A percentile compares a stretch with the other conserved stretches of the same genome.
Evolutionary conservation across 2,888 invertebrate genomes (phyloP).

Genomic region (Parnassius orleans): DNA sequence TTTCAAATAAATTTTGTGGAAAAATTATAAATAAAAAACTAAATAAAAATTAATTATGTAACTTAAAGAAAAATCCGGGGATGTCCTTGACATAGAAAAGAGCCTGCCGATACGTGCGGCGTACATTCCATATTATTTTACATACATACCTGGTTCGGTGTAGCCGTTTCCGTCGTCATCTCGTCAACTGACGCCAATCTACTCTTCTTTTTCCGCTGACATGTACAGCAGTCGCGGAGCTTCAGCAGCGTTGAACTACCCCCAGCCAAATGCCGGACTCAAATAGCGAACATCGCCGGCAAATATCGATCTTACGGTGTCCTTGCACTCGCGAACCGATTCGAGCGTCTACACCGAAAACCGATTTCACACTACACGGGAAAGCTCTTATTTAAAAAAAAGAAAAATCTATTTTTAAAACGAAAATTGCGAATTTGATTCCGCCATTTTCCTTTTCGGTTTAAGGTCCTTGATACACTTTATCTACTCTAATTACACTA

Average conservation of each 20-base stretch:
- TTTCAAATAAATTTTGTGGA: too few relatives aligned
- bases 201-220: conserved; percentile 63
- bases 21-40: too few relatives aligned
- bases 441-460: conserved; percentile 64
- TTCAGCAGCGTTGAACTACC: conserved; percentile 55
- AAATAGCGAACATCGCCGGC: conserved; percentile 43
- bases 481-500: conserved; percentile 49
- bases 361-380: conserved; percentile 36
- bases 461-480: conserved; percentile 36
- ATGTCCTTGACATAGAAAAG: conserved; percentile 40
- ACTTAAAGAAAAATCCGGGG: conserved; percentile 24
- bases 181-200: conserved; percentile 61
- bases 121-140: conserved; percentile 25
- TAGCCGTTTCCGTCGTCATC: conserved; percentile 78
- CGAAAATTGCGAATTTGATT: conserved; percentile 45
- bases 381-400: conserved; percentile 24
- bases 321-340: conserved; percentile 47
- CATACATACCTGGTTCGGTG: conserved; percentile 70
- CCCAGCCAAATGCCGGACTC: conserved; percentile 35
- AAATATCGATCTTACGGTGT: conserved; percentile 59
- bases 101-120: conserved; percentile 33
- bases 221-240: conserved; percentile 67
- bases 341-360: conserved; percentile 38
- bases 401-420: conserved; percentile 36
- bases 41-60: too few relatives aligned